Percentiles rank a stretch among this genome's conserved stretches.
Conservation (phyloP, 2,797 vertebrate species). For the Betta splendens region DNA sequence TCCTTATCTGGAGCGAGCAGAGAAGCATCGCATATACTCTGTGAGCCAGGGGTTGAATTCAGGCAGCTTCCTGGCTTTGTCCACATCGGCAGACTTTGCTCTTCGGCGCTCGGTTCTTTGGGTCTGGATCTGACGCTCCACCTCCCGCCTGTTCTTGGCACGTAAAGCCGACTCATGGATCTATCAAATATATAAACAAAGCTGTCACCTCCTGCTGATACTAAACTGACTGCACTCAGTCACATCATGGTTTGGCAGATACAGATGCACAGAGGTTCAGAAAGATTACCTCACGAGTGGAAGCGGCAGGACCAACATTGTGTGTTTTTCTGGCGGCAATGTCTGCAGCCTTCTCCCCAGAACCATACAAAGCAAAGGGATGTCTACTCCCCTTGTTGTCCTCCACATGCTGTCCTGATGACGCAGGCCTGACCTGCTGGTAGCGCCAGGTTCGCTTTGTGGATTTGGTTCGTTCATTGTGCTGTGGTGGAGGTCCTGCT, state of each 20-base stretch:
- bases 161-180: constrained; percentile 93
- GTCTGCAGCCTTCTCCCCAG: constrained; percentile 88
- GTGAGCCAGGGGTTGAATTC: constrained; percentile 94
- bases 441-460: constrained; percentile 62
- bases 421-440: constrained; percentile 61
- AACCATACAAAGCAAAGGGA: constrained; percentile 92
- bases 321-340: constrained; percentile 90
- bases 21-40: constrained; percentile 97
- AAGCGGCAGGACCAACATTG: constrained; percentile 89
- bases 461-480: constrained; percentile 72
- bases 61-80: constrained; percentile 73
- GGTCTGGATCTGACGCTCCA: constrained; percentile 85
- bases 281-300: constrained; percentile 84
- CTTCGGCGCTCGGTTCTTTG: constrained; percentile 76
- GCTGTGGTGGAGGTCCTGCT: constrained; percentile 16
- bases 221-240: background rate
- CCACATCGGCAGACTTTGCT: constrained; percentile 82
- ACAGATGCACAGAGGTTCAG: background rate
- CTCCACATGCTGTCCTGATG: constrained; percentile 61
- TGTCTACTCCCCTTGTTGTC: constrained; percentile 84
- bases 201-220: background rate
- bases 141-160: constrained; percentile 90
- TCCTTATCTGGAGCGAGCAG: constrained; percentile 84
- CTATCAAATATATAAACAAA: constrained; percentile 66
- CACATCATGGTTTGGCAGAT: background rate